phyloP scores from a whole-genome alignment of 2,113 vertebrate species.

The Esox niger region DNA sequence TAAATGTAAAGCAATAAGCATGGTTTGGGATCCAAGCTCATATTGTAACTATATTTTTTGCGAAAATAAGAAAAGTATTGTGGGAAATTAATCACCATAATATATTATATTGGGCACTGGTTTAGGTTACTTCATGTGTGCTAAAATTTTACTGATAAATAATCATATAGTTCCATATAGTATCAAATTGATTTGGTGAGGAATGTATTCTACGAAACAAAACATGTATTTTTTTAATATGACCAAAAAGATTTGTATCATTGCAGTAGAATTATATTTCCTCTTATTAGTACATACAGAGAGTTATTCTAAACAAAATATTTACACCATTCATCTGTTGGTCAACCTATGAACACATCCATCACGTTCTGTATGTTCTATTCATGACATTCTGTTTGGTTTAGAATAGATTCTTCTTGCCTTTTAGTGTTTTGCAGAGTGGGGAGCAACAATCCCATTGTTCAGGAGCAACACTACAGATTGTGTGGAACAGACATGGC shows the following conservation, averaged over 20 bases:
- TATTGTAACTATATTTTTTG: neutral
- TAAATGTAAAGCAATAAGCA: too few relatives aligned
- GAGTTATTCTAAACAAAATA: neutral
- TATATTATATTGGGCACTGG: neutral
- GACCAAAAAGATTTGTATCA: constrained; percentile 7
- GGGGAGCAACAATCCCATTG: too few relatives aligned
- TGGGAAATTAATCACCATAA: neutral
- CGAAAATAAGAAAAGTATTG: neutral
- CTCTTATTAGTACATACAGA: neutral
- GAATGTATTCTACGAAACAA: constrained; percentile 3
- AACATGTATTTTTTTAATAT: constrained; percentile 11
- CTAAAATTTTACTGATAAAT: neutral
- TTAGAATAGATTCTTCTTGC: neutral
- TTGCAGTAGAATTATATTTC: neutral
- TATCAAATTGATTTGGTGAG: neutral
- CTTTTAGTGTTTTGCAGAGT: neutral
- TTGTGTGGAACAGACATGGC: too few relatives aligned
- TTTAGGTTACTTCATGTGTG: neutral
- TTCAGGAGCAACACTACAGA: too few relatives aligned
- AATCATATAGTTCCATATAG: neutral
- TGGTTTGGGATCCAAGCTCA: too few relatives aligned
- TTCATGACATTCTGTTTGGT: neutral
- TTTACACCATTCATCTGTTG: neutral
- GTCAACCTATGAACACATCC: neutral
- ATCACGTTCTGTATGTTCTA: neutral